Evolutionary conservation across 1,140 invertebrate genomes (phyloP).

Genomic region (Drosophila ficusphila): DNA sequence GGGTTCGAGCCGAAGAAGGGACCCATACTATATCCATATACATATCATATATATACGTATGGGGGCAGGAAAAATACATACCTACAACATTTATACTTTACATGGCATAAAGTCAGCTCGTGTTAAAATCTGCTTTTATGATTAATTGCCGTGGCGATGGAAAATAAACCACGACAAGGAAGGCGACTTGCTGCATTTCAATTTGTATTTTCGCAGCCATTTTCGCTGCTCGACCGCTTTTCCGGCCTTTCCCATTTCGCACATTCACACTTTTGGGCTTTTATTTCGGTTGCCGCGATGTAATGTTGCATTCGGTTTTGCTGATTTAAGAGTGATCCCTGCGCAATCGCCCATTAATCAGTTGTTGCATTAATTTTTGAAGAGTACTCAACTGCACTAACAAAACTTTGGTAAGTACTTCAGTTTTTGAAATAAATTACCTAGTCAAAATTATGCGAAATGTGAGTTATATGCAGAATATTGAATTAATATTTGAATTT

Average conservation of each 20-base stretch:
- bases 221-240: slow-evolving; percentile 27
- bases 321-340: slow-evolving; percentile 28
- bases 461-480: too few relatives aligned
- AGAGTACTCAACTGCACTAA: background rate
- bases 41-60: background rate
- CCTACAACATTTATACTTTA: too few relatives aligned
- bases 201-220: slow-evolving; percentile 55
- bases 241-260: slow-evolving; percentile 5
- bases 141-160: slow-evolving; percentile 60
- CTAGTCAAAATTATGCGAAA: too few relatives aligned
- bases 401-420: too few relatives aligned
- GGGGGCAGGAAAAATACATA: too few relatives aligned
- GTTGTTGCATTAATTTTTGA: slow-evolving; percentile 2
- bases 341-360: slow-evolving; percentile 30
- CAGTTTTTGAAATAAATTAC: too few relatives aligned
- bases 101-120: slow-evolving; percentile 19
- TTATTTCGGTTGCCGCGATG: slow-evolving; percentile 4
- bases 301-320: slow-evolving; percentile 21
- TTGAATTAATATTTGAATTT: too few relatives aligned
- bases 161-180: slow-evolving; percentile 49
- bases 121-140: slow-evolving; percentile 77
- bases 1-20: slow-evolving; percentile 6
- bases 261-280: slow-evolving; percentile 22
- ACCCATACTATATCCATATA: background rate
- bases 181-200: slow-evolving; percentile 44